Evolutionary conservation across 2,888 invertebrate genomes (phyloP), one percentile per base, ranked within the genome.

Genomic region (Invenusta paracnida): DNA sequence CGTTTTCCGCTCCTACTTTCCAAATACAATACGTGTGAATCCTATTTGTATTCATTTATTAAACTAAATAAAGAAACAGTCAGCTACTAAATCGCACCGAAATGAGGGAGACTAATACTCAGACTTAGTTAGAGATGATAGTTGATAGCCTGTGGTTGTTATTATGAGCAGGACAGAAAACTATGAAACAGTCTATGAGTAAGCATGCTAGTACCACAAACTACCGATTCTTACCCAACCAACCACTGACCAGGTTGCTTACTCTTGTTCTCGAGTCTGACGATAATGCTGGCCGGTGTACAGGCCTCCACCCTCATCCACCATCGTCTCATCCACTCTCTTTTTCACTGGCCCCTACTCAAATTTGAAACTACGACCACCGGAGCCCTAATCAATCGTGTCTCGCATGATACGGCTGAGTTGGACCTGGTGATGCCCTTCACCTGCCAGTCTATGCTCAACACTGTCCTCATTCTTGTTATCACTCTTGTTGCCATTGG

Each of bases 341-440:
- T 83, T 0, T 83, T 83, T 48, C 83, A 31, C 25, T 83, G 83
- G 83, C 83, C 83, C n/a, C 27, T 27, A 27, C 48, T 29, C 27
- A n/a, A 1, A n/a, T 83, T 83, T 25, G 27, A 27, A 27, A 30
- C 31, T 25, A 83, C 48, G 1, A 29, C 31, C 48, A 30, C 30
- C 31, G 83, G 83, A 30, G 31, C 83, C n/a, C 0, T 83, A n/a
- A 29, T 83, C 31, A 83, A 30, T n/a, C 31, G 83, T 30, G 13
- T 83, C 17, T 25, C 31, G 25, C 30, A 83, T n/a, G 83, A 83
- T 83, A 31, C 27, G n/a, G 30, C 31, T 2, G 31, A 83, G 27
- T 2, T 83, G 30, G 83, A 83, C 48, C 48, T 83, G n/a, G 83
- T 83, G 13, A 30, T 29, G 0, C 83, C 31, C 17, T 83, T 83